Conservation (phyloP, 2,797 vertebrate genomes). For the Myotis pilosus region DNA sequence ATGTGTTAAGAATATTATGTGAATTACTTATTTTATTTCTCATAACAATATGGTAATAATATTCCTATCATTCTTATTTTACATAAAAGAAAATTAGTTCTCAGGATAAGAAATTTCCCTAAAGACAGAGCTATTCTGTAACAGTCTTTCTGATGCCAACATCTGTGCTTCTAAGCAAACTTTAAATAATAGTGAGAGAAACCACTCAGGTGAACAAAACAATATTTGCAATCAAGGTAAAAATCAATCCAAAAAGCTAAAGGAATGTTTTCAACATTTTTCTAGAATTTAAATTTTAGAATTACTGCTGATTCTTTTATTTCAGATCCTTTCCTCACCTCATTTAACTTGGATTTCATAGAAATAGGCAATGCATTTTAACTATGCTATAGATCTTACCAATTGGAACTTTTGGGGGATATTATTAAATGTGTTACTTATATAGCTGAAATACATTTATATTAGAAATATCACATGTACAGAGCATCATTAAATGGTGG, state of each 20-base stretch:
- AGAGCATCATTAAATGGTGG: neutral
- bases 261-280: conserved; percentile 15
- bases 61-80: neutral
- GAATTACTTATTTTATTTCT: conserved; percentile 18
- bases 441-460: neutral
- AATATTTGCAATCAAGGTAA: neutral
- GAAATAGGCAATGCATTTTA: neutral
- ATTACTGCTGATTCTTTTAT: neutral
- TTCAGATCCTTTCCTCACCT: neutral
- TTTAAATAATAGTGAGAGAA: conserved; percentile 16
- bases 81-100: neutral
- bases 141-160: neutral
- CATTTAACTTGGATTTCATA: neutral
- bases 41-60: neutral
- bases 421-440: neutral
- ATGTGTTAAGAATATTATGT: neutral
- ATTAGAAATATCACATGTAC: neutral
- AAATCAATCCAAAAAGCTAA: neutral
- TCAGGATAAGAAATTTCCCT: neutral
- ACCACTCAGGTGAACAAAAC: neutral
- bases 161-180: neutral
- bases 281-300: neutral
- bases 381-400: neutral
- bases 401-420: neutral
- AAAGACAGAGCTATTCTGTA: neutral